Percentiles rank a stretch among this genome's conserved stretches.
Evolutionary conservation across 2,113 vertebrate species (phyloP).

Genomic region (Oryzias javanicus): DNA sequence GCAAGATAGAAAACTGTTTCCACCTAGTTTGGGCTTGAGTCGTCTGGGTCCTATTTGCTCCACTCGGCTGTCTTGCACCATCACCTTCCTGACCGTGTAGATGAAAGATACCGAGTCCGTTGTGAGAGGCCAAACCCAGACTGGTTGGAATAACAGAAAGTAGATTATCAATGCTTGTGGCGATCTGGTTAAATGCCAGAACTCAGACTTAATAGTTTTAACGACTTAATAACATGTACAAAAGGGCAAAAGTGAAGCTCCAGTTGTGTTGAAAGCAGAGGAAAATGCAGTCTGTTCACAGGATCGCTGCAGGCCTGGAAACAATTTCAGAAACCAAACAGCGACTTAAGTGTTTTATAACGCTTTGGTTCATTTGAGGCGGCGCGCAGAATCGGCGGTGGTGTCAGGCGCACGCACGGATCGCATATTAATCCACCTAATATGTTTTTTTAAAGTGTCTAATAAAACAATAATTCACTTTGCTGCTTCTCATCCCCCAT

Average conservation of each 20-base stretch:
- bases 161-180: conserved; percentile 73
- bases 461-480: conserved; percentile 57
- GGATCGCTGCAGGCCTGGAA: conserved; percentile 66
- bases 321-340: conserved; percentile 68
- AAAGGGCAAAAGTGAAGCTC: conserved; percentile 64
- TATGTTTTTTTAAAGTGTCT: conserved; percentile 48
- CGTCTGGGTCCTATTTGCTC: conserved; percentile 70
- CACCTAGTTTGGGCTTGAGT: conserved; percentile 60
- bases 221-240: conserved; percentile 77
- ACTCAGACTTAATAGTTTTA: conserved; percentile 73
- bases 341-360: conserved; percentile 62
- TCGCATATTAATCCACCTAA: conserved; percentile 64
- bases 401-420: conserved; percentile 46
- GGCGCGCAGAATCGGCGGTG: conserved; percentile 54
- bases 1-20: conserved; percentile 73
- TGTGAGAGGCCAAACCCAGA: conserved; percentile 62
- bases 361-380: conserved; percentile 49
- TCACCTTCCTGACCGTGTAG: conserved; percentile 62
- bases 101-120: conserved; percentile 71
- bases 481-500: conserved; percentile 18
- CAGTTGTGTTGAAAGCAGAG: conserved; percentile 60
- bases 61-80: conserved; percentile 54
- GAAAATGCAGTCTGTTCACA: conserved; percentile 67
- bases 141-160: conserved; percentile 64
- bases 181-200: conserved; percentile 58